These are phyloP conservation scores for Cecidostiba fungosa DNA, from an alignment of 2,888 invertebrate species.

Conservation along the genomic window DNA sequence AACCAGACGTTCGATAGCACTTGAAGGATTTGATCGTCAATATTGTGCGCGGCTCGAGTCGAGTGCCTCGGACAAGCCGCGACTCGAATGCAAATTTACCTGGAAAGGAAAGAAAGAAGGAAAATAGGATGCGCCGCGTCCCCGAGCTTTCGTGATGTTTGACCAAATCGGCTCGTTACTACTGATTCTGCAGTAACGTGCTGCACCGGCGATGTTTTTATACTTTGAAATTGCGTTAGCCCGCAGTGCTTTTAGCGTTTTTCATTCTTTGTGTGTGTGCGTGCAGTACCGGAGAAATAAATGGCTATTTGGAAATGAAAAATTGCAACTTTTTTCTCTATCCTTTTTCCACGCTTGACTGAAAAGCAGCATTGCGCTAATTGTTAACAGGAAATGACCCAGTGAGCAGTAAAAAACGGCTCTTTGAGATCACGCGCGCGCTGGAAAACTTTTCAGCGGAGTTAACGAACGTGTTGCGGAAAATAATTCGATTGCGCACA, in stretches of 20 bases:
- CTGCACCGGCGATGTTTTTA: too few species aligned
- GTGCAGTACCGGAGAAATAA: not conserved
- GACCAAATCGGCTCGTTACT: conserved; percentile 27
- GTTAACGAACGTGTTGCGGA: not conserved
- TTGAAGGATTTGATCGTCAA: conserved; percentile 49
- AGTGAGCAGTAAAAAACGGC: not conserved
- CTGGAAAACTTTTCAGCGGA: not conserved
- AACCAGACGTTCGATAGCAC: conserved; percentile 42
- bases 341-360: not conserved
- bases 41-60: conserved; percentile 31
- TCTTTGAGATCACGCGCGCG: not conserved
- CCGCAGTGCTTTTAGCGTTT: not conserved
- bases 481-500: not conserved
- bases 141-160: not conserved
- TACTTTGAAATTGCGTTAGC: too few species aligned
- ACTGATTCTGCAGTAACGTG: conserved; percentile 6
- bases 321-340: not conserved
- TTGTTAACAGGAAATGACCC: not conserved
- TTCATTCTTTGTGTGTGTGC: not conserved
- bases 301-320: not conserved
- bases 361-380: not conserved
- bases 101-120: not conserved
- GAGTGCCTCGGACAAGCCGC: conserved; percentile 24
- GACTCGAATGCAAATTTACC: conserved; percentile 40
- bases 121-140: not conserved